Base-by-base conservation (phyloP, 2,888 invertebrate genomes). In the Seira sanloemensis region DNA sequence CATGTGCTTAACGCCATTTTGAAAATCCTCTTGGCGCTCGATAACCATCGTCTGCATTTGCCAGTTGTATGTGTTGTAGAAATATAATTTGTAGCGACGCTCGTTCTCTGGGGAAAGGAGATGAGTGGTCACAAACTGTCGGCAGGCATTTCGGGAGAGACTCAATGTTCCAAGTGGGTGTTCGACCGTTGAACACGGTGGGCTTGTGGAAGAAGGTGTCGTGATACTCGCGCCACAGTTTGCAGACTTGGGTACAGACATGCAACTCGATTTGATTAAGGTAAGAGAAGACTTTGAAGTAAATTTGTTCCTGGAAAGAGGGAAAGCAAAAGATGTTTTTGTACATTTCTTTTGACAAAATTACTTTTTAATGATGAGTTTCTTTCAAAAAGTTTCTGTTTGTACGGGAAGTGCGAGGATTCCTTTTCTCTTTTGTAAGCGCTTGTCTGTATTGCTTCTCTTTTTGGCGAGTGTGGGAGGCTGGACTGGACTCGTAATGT, bases 231-330 rank as follows among this genome's bases (percentile, higher is more conserved):
- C 74, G 83, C 87, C 87, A 87, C 4, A 67, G 66, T 65, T 69
- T 58, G 18, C 87, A 85, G 18, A 87, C 87, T 24, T 83, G 80
- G 46, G 79, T 77, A 26, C 85, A 85, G 1, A 62, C 24, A 23
- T 83, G 76, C 1, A 85, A 23, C 21, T 86, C 85, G 5, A 80
- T 74, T 9, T n/a, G 27, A 9, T 78, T 78, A 23, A 86, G 65
- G 26, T 66, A 83, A 9, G 80, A 68, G 62, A 85, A 85, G 18
- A 86, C 69, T 26, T 80, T 76, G 16, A 37, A 46, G 26, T 78
- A 82, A 0, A 85, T 25, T 58, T 67, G 19, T 5, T 79, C 77
- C 85, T 82, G 71, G 7, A 79, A 21, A 66, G 9, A 66, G 9
- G 18, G 66, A 9, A 23, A 69, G 7, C 19, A 21, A 19, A 19